phyloP scores from a whole-genome alignment of 2,797 vertebrate genomes.

The Trematocara caparti region DNA sequence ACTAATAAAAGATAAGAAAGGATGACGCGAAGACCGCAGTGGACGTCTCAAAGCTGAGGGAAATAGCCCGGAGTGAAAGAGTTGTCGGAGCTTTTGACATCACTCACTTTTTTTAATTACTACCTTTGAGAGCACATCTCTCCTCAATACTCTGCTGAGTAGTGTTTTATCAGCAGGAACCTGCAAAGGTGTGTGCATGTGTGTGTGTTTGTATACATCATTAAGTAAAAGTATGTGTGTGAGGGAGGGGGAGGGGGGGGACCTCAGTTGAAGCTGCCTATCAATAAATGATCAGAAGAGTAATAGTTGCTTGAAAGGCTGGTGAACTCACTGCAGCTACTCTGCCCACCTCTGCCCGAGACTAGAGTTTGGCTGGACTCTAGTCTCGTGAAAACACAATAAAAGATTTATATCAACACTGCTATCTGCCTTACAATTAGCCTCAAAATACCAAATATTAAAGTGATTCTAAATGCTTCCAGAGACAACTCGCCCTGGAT shows the following conservation, averaged over 20 bases:
- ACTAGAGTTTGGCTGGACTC: not conserved
- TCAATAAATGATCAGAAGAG: constrained; percentile 57
- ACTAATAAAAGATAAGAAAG: constrained; percentile 9
- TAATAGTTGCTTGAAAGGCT: not conserved
- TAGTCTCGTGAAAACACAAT: not conserved
- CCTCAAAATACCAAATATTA: not conserved
- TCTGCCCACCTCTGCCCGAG: not conserved
- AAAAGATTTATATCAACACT: not conserved
- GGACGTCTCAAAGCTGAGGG: not conserved
- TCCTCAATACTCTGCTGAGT: constrained; percentile 21
- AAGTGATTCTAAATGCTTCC: not conserved
- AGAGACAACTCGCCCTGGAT: not conserved
- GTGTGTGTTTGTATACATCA: constrained; percentile 20
- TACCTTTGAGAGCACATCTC: constrained; percentile 40
- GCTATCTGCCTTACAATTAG: not conserved
- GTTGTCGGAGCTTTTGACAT: constrained; percentile 23
- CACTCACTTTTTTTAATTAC: constrained; percentile 53
- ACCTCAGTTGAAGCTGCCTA: constrained; percentile 19
- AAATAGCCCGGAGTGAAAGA: constrained; percentile 8
- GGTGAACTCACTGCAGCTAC: not conserved
- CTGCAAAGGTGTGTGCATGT: not conserved
- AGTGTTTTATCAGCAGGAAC: constrained; percentile 42
- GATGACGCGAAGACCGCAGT: not conserved
- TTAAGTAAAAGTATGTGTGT: constrained; percentile 16
- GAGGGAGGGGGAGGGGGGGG: not conserved